Conservation (phyloP, 1,140 invertebrate species). For the Micrasema minimum region DNA sequence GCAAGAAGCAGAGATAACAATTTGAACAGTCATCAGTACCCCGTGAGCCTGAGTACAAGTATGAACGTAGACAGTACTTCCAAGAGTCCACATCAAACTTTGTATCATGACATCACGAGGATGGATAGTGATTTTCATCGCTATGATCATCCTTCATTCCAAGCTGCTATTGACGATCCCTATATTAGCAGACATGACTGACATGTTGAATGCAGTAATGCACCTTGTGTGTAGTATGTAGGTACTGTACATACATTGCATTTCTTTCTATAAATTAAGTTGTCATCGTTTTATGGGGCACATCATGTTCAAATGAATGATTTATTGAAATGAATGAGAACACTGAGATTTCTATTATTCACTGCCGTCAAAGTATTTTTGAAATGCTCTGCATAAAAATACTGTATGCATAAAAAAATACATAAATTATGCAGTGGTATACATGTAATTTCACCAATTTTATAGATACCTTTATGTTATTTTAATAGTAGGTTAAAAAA, state of each 20-base stretch:
- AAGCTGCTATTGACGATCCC: constrained; percentile 60
- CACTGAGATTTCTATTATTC: no score
- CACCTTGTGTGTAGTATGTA: background rate
- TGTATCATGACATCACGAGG: constrained; percentile 58
- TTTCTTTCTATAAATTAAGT: constrained; percentile 19
- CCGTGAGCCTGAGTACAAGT: constrained; percentile 54
- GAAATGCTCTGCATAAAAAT: no score
- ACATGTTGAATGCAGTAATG: constrained; percentile 20
- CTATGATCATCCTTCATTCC: constrained; percentile 63
- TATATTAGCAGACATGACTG: constrained; percentile 56
- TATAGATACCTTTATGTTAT: no score
- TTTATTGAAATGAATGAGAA: no score
- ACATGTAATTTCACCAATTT: no score
- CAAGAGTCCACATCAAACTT: constrained; percentile 58
- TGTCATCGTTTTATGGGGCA: constrained; percentile 36
- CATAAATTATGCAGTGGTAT: no score
- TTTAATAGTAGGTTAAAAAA: no score
- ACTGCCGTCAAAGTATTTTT: no score
- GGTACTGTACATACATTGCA: constrained; percentile 2
- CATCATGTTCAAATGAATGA: constrained; percentile 38
- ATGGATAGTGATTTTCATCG: constrained; percentile 60
- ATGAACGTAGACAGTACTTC: constrained; percentile 53
- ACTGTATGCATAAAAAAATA: no score
- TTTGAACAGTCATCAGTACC: constrained; percentile 64
- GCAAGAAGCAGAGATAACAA: constrained; percentile 58